Evolutionary conservation across 1,140 invertebrate species (phyloP).

Genomic region (Drosophila bipectinata): DNA sequence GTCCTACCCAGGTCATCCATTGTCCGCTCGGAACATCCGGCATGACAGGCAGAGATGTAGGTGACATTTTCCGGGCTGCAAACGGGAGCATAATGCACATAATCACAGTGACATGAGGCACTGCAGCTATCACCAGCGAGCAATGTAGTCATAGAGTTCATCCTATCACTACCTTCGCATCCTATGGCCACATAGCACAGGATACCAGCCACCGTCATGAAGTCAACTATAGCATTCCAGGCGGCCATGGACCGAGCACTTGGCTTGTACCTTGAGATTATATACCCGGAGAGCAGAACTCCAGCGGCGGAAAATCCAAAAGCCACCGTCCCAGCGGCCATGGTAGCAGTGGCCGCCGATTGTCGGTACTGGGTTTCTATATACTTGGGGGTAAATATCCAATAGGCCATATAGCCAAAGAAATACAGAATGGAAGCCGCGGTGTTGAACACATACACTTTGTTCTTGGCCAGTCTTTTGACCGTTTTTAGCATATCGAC

Average conservation of each 20-base stretch:
- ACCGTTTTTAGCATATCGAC: slow-evolving; percentile 53
- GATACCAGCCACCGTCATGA: slow-evolving; percentile 87
- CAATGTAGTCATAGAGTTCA: slow-evolving; percentile 40
- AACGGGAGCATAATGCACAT: slow-evolving; percentile 88
- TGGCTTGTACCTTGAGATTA: slow-evolving; percentile 89
- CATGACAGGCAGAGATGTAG: slow-evolving; percentile 89
- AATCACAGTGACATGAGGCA: slow-evolving; percentile 87
- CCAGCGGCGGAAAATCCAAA: slow-evolving; percentile 89
- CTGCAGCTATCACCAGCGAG: slow-evolving; percentile 84
- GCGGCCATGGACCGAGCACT: slow-evolving; percentile 87
- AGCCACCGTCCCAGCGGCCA: slow-evolving; percentile 89
- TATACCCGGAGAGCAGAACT: slow-evolving; percentile 87
- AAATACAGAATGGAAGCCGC: slow-evolving; percentile 88
- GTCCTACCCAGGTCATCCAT: slow-evolving; percentile 68
- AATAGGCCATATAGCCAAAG: slow-evolving; percentile 90
- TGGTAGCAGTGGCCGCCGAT: slow-evolving; percentile 87
- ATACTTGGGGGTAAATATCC: slow-evolving; percentile 91
- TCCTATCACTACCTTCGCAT: slow-evolving; percentile 85
- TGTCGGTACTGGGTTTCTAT: slow-evolving; percentile 90
- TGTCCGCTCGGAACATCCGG: slow-evolving; percentile 85
- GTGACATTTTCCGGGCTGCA: slow-evolving; percentile 86
- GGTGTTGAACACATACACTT: slow-evolving; percentile 88
- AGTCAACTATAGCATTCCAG: slow-evolving; percentile 89
- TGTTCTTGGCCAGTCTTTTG: slow-evolving; percentile 85
- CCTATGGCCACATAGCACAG: slow-evolving; percentile 88